Conservation (phyloP, 2,888 invertebrate genomes). For the Chaetogeoica ovagalla region DNA sequence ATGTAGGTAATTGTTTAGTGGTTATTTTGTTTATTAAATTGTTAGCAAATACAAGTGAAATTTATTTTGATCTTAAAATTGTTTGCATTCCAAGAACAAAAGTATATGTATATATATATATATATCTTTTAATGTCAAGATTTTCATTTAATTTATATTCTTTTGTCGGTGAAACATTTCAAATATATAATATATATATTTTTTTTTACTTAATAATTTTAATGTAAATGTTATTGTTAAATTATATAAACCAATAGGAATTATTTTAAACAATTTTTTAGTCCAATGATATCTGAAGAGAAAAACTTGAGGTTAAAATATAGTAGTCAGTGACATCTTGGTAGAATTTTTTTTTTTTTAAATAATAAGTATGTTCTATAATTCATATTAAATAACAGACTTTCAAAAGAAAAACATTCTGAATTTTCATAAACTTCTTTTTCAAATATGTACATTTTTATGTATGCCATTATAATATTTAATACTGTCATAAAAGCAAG, state of each 20-base stretch:
- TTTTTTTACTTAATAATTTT: background rate
- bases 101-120: too few species aligned
- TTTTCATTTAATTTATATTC: background rate
- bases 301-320: background rate
- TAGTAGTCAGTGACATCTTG: background rate
- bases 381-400: background rate
- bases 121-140: background rate
- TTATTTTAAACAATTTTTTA: background rate
- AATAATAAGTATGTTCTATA: background rate
- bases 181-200: background rate
- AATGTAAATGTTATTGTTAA: background rate
- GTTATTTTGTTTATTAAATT: constrained; percentile 4
- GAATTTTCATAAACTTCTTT: background rate
- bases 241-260: background rate
- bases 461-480: constrained; percentile 1
- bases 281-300: background rate
- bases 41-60: background rate
- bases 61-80: constrained; percentile 22
- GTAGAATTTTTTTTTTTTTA: background rate
- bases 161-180: background rate
- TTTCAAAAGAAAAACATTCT: background rate
- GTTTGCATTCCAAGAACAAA: constrained; percentile 23
- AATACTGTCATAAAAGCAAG: constrained; percentile 10
- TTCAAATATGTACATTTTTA: background rate
- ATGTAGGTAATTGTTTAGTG: constrained; percentile 18